Base-by-base conservation (phyloP, 2,113 vertebrate species). In the Grammomys surdaster region DNA sequence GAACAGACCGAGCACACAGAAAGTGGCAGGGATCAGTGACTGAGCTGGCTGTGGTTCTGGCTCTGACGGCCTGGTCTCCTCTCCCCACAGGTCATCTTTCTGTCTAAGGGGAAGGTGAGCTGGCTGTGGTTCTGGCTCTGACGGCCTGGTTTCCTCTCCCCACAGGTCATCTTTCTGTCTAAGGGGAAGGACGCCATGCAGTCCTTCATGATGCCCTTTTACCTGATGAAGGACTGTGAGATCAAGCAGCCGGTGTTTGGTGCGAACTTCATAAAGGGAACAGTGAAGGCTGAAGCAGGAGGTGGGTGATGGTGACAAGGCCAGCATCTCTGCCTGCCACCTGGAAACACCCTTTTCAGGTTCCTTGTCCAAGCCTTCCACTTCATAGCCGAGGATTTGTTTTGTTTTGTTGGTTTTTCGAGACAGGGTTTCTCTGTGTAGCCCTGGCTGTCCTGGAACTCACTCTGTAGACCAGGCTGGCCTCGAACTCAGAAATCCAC, bases 191-290 rank as follows among this genome's bases (percentile, higher is more conserved):
- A 99, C 70, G 96, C 99, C 5, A 98, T 99, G 98, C 99, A 99
- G 98, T 99, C 99, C 9, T 99, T 99, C 54, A 99, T 99, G 99
- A 99, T 99, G 99, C 99, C 99, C 1, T 99, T 99, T 96, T 99
- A 99, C 96, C 98, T 99, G 96, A 98, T 99, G 98, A 99, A 99
- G 98, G 99, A 99, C 93, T 99, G 99, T 94, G 99, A 99, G 98
- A 98, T 99, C 96, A 99, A 99, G 95, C 99, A 99, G 93, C 99
- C 99, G 0, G 99, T 99, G 51, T 98, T 99, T 40, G 99, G 99
- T 63, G 99, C 99, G 67, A 99, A 99, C 98, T 99, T 99, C 91
- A 98, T 99, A 97, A 99, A 99, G 97, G 99, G 99, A 1, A 98
- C 96, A 0, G 98, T 99, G 97, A 98, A 93, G 87, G 99, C 99